These are phyloP conservation scores for Drosophila basisetae DNA, from an alignment of 2,888 invertebrate genomes.

Conservation along the genomic window DNA sequence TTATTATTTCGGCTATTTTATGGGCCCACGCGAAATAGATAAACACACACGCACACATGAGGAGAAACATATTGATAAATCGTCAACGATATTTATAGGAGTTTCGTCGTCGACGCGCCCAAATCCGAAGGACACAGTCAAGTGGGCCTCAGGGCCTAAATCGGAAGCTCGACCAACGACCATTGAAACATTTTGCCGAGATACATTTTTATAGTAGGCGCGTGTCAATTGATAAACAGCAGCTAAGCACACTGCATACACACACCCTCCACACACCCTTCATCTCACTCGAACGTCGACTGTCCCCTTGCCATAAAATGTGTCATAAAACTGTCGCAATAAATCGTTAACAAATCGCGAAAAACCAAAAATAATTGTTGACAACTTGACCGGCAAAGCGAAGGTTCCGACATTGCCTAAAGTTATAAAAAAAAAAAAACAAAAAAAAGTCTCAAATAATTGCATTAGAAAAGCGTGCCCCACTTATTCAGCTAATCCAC, in stretches of 20 bases:
- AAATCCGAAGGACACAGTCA: constrained; percentile 55
- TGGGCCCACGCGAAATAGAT: constrained; percentile 63
- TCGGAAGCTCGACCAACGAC: constrained; percentile 5
- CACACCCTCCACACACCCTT: neutral
- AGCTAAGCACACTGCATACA: constrained; percentile 24
- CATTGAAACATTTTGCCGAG: constrained; percentile 31
- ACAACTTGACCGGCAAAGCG: constrained; percentile 26
- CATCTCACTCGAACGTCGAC: neutral
- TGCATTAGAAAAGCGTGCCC: neutral
- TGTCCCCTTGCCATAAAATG: constrained; percentile 23
- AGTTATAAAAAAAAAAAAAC: neutral
- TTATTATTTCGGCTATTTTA: constrained; percentile 49
- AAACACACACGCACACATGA: constrained; percentile 28
- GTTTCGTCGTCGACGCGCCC: constrained; percentile 68
- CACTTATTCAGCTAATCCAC: constrained; percentile 7
- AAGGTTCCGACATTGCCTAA: neutral
- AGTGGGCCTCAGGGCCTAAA: constrained; percentile 24
- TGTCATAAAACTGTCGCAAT: constrained; percentile 60
- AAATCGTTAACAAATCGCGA: constrained; percentile 67
- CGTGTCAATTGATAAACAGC: constrained; percentile 73
- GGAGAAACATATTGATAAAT: constrained; percentile 58
- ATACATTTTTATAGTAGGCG: constrained; percentile 68
- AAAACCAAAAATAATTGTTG: constrained; percentile 45
- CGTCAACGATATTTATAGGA: constrained; percentile 74
- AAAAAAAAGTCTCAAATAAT: neutral